Evolutionary conservation across 2,797 vertebrate genomes (phyloP), one percentile per base, ranked within the genome.

Genomic region (Sciurus vulgaris): DNA sequence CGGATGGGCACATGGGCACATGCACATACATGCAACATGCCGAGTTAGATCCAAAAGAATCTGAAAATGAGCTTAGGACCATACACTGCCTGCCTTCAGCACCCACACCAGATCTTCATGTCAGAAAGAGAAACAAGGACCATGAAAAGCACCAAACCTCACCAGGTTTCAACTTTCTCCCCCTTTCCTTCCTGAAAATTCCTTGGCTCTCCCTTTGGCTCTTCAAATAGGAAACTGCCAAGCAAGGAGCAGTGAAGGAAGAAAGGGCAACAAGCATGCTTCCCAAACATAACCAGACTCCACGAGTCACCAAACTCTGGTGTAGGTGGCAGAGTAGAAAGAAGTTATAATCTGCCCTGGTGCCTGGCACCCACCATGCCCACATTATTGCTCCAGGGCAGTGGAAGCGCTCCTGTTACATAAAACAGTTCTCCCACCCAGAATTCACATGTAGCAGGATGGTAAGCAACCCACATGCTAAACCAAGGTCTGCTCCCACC

Each of bases 61-160:
- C 20, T 72, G 51, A 20, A 30, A 84, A 9, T 3, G 72, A 81
- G 22, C 30, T 70, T 63, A 51, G 35, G 49, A 54, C 10, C 67
- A 47, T 12, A 54, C 5, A 41, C 10, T 78, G 24, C 3, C 22
- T 17, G 6, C 33, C 15, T 65, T 67, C 56, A 26, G 38, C 54
- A 61, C 30, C 51, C 2, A 24, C 3, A 61, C 22, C 69, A 74
- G 69, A 12, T 93, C 86, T 86, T 89, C 61, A 35, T 1, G 15
- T 65, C 77, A 92, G 59, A 94, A 81, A 70, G 69, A 93, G 35
- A 96, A 89, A 72, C 5, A 56, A 24, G 30, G 26, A 35, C 5
- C 14, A 24, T 47, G 18, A 89, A 77, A 17, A 87, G 26, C 4
- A 30, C 22, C 44, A 61, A n/a, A 41, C 54, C 28, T 73, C 44